phyloP scores from a whole-genome alignment of 2,797 vertebrate species.

The Tenualosa ilisha region DNA sequence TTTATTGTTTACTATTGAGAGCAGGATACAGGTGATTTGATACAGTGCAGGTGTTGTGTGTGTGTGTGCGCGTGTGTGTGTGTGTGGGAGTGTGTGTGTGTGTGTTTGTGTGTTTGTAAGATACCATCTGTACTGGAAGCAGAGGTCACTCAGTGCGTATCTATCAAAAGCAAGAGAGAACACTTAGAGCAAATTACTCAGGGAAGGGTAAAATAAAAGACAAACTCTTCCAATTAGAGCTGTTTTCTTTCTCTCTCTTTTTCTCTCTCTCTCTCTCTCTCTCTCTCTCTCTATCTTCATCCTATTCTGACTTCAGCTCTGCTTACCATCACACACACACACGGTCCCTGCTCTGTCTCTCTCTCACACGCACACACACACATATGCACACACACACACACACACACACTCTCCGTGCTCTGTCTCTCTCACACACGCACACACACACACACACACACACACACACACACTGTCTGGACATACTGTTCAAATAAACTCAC shows the following conservation, averaged over 20 bases:
- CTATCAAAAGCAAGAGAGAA: slow-evolving; percentile 3
- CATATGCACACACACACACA: background rate
- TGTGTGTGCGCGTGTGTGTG: background rate
- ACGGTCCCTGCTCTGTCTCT: background rate
- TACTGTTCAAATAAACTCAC: background rate
- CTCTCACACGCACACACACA: background rate
- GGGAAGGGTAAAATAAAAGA: slow-evolving; percentile 17
- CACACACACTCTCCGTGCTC: too few species aligned
- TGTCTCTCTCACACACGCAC: too few species aligned
- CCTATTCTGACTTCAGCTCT: background rate
- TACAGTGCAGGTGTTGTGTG: background rate
- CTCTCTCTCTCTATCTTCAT: background rate
- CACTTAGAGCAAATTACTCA: slow-evolving; percentile 1
- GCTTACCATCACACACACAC: background rate
- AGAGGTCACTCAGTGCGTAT: slow-evolving; percentile 16
- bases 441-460: background rate
- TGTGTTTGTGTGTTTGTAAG: background rate
- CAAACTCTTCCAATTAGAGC: slow-evolving; percentile 15
- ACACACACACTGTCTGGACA: background rate
- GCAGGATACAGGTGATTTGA: background rate
- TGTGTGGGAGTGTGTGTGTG: slow-evolving; percentile 15
- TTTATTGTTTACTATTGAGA: slow-evolving; percentile 13
- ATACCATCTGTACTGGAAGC: slow-evolving; percentile 5
- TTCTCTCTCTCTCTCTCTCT: background rate
- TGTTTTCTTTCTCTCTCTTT: background rate